Conservation (phyloP, 2,888 invertebrate species). For the Acholoe squamosa region DNA sequence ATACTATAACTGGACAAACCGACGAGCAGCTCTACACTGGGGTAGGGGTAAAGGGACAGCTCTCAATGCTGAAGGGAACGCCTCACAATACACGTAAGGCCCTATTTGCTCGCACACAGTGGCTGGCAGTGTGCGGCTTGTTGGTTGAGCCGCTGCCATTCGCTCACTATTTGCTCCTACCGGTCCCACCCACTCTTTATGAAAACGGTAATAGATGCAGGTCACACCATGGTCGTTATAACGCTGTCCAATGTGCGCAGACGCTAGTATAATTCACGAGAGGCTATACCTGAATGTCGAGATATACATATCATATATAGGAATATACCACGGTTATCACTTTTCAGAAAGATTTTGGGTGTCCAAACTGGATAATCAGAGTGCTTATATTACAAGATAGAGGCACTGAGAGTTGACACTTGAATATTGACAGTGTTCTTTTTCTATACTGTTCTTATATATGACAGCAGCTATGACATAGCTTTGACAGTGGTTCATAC, state of each 20-base stretch:
- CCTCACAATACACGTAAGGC: not conserved
- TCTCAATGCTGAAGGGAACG: not conserved
- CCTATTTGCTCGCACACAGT: not conserved
- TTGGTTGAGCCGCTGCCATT: slow-evolving; percentile 24
- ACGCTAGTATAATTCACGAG: not conserved
- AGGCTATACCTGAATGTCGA: not conserved
- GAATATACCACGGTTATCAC: too few species aligned
- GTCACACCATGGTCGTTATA: slow-evolving; percentile 9
- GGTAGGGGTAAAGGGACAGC: not conserved
- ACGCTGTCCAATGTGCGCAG: not conserved
- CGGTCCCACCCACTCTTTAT: slow-evolving; percentile 6
- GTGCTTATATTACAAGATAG: too few species aligned
- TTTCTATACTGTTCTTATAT: too few species aligned
- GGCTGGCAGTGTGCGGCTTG: not conserved
- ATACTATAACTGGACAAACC: not conserved
- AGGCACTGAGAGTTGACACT: too few species aligned
- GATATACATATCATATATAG: too few species aligned
- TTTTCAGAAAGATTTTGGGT: too few species aligned
- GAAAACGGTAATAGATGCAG: slow-evolving; percentile 42
- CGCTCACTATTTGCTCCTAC: not conserved
- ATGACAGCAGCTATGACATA: too few species aligned
- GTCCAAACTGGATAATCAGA: too few species aligned
- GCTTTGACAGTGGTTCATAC: too few species aligned
- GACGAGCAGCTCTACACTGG: not conserved
- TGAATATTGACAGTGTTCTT: too few species aligned